phyloP scores from a whole-genome alignment of 2,113 vertebrate genomes.

The Propithecus coquereli region DNA sequence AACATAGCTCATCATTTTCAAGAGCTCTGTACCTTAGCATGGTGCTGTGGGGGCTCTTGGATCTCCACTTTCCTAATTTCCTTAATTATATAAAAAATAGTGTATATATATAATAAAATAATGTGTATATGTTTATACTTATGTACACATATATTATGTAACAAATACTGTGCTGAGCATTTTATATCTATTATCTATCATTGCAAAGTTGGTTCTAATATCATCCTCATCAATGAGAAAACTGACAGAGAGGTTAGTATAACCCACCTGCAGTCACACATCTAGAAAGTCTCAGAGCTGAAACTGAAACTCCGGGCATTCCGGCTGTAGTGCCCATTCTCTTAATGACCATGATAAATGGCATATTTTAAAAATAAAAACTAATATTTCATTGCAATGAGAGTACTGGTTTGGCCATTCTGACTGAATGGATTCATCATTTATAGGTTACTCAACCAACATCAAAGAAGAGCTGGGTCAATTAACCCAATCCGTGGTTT shows the following conservation, averaged over 20 bases:
- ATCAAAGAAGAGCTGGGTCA: not conserved
- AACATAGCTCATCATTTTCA: not conserved
- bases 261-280: not conserved
- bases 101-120: not conserved
- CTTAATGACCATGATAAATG: not conserved
- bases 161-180: not conserved
- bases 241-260: not conserved
- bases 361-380: not conserved
- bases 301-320: not conserved
- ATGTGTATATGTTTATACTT: not conserved
- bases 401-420: not conserved
- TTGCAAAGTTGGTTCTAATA: not conserved
- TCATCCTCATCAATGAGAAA: not conserved
- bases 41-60: not conserved
- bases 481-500: not conserved
- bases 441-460: not conserved
- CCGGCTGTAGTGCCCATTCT: not conserved
- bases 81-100: not conserved
- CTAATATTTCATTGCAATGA: not conserved
- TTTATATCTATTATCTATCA: not conserved
- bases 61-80: not conserved
- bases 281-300: not conserved
- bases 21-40: not conserved
- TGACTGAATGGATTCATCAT: not conserved
- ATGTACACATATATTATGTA: not conserved